Percentiles rank a stretch among this genome's conserved stretches.
Conservation (phyloP, 2,797 vertebrate genomes). For the Scarus forsteni region DNA sequence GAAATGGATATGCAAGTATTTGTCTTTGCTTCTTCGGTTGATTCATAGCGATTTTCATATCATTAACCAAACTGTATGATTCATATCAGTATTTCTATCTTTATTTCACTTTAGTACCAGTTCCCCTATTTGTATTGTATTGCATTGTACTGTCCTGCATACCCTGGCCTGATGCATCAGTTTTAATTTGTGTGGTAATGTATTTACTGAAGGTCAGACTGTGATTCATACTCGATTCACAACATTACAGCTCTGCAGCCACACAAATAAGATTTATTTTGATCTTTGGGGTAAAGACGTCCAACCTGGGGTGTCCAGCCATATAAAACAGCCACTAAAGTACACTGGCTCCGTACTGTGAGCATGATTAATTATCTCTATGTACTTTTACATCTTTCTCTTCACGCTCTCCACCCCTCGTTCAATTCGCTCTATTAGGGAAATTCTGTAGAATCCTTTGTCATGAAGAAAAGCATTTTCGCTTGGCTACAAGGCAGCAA, state of each 20-base stretch:
- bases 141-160: no score
- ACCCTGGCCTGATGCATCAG: no score
- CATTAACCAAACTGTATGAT: no score
- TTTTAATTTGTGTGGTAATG: no score
- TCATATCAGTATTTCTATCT: no score
- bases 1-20: no score
- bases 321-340: slow-evolving; percentile 27
- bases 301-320: slow-evolving; percentile 9
- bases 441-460: slow-evolving; percentile 27
- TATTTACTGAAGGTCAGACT: slow-evolving; percentile 3
- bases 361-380: slow-evolving; percentile 50
- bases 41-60: no score
- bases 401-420: slow-evolving; percentile 1
- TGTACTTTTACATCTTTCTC: slow-evolving; percentile 9
- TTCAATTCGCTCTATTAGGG: slow-evolving; percentile 32
- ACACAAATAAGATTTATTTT: slow-evolving; percentile 50
- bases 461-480: slow-evolving; percentile 39
- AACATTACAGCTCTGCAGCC: slow-evolving; percentile 35
- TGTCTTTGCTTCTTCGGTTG: no score
- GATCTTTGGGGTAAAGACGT: neutral
- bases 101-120: no score
- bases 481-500: slow-evolving; percentile 38
- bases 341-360: slow-evolving; percentile 33
- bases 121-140: no score
- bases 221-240: slow-evolving; percentile 38